Evolutionary conservation across 2,113 vertebrate genomes (phyloP), one percentile per base, ranked within the genome.

Genomic region (Neogobius melanostomus): DNA sequence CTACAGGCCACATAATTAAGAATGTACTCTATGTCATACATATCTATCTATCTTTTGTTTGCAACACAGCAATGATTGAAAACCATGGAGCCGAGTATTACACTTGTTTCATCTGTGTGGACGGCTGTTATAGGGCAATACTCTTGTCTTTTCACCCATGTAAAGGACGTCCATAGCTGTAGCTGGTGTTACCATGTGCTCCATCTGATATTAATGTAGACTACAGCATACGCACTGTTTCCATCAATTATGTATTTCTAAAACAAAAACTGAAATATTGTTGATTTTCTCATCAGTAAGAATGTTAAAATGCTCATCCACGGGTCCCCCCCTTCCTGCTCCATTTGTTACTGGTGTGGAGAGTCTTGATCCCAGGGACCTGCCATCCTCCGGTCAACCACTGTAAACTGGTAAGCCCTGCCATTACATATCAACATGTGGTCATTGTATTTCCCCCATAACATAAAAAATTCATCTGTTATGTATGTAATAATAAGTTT

Each of bases 241-340:
- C 28, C 28, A 36, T 36, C 28, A 36, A 2, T 36, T 36, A 36
- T 36, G 28, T 36, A 36, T 36, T 36, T 36, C 28, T 36, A 36
- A 36, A 36, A 36, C 2, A 44, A n/a, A 5, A 44, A 21, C 21
- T 21, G 21, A 21, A 8, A 42, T 15, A 15, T 45, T 63, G 7
- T 74, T 68, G 0, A 36, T 62, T 4, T 61, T 64, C 8, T 77
- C 64, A 17, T 42, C 86, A 92, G 92, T 68, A 76, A 90, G 79
- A 84, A 91, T 91, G 91, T 81, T 83, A 94, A 92, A 62, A 93
- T 93, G 93, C 85, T 69, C 57, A 74, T 82, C 87, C 75, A 81
- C 72, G 11, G 71, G 3, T 61, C 87, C 68, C 68, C 78, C 74
- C 79, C 73, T 56, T 84, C 72, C 68, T 92, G 69, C 71, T 91